Conservation (phyloP, 2,888 invertebrate species). For the Thymelicus acteon region DNA sequence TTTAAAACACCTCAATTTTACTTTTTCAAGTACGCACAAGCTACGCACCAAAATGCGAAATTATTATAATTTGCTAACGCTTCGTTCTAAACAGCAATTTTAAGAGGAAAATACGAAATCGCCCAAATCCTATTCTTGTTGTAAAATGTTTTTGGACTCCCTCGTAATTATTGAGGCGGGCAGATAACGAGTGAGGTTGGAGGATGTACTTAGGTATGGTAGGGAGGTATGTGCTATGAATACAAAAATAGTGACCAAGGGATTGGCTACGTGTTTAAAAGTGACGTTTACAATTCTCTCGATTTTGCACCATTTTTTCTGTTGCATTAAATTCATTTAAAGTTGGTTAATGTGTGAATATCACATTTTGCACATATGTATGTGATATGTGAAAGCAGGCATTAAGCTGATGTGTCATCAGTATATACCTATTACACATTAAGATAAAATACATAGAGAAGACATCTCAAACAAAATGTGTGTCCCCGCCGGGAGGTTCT, state of each 20-base stretch:
- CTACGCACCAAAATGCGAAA: conserved; percentile 14
- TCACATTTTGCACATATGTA: no score
- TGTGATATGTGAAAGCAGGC: no score
- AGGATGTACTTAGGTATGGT: conserved; percentile 6
- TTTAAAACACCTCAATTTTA: neutral
- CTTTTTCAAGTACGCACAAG: neutral
- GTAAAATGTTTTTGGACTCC: conserved; percentile 24
- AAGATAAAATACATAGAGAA: no score
- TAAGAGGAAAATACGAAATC: conserved; percentile 16
- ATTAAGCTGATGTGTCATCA: no score
- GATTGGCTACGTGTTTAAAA: conserved; percentile 7
- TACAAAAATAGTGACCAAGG: conserved; percentile 56
- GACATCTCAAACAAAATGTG: no score
- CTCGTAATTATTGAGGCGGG: conserved; percentile 26
- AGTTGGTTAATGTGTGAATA: no score
- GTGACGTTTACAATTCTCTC: neutral
- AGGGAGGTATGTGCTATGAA: conserved; percentile 45
- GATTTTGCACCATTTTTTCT: no score
- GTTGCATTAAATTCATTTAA: no score
- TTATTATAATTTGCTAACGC: conserved; percentile 7
- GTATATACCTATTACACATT: no score
- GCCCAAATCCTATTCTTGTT: conserved; percentile 23
- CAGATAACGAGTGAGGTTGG: conserved; percentile 57
- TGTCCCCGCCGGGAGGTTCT: no score
- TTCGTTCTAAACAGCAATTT: conserved; percentile 12